phyloP scores from a whole-genome alignment of 2,888 invertebrate species.

The Drosophila cognata region DNA sequence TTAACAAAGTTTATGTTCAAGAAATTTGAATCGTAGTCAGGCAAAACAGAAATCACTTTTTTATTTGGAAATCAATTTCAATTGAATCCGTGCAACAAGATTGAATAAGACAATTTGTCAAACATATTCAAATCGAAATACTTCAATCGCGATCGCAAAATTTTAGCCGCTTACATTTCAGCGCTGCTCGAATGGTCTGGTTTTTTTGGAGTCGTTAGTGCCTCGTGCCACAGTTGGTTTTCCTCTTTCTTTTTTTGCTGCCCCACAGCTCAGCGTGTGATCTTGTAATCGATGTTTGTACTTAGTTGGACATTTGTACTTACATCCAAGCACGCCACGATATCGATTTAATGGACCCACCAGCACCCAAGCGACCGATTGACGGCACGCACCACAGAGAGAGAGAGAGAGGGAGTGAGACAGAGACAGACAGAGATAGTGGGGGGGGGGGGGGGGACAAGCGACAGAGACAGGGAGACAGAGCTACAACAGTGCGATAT shows the following conservation, averaged over 20 bases:
- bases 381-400: slow-evolving; percentile 62
- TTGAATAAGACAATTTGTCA: slow-evolving; percentile 31
- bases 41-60: neutral
- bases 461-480: slow-evolving; percentile 1
- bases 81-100: neutral
- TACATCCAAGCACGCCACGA: slow-evolving; percentile 78
- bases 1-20: too few relatives aligned
- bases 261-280: slow-evolving; percentile 71
- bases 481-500: slow-evolving; percentile 60
- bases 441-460: neutral
- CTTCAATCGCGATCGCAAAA: neutral
- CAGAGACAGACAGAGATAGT: slow-evolving; percentile 5
- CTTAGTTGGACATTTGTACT: slow-evolving; percentile 71
- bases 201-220: neutral
- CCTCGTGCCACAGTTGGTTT: slow-evolving; percentile 51
- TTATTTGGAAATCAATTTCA: neutral
- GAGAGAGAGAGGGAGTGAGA: slow-evolving; percentile 21
- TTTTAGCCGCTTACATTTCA: slow-evolving; percentile 14
- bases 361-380: slow-evolving; percentile 20
- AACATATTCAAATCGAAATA: slow-evolving; percentile 18
- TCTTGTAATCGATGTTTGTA: slow-evolving; percentile 82
- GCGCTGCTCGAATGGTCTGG: neutral
- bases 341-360: slow-evolving; percentile 79
- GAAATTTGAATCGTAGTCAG: too few relatives aligned
- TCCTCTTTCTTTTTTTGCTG: neutral